Conservation (phyloP, 1,140 invertebrate genomes). For the Neelides sp. region DNA sequence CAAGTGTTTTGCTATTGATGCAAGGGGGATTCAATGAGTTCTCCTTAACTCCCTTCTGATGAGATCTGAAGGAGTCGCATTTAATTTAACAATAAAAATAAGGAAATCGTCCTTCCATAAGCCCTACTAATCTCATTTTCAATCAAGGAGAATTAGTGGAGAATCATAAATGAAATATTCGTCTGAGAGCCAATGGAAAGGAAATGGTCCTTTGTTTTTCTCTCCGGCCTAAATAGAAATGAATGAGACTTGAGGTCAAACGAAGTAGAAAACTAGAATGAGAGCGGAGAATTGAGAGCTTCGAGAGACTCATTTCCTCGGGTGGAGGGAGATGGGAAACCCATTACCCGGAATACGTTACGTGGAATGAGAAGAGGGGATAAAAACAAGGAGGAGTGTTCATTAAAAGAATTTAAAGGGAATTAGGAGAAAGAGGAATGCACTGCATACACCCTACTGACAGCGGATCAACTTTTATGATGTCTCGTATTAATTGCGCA, state of each 20-base stretch:
- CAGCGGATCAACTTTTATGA: conserved; percentile 32
- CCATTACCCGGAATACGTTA: background rate
- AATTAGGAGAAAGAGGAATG: conserved; percentile 30
- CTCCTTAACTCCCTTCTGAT: too few relatives aligned
- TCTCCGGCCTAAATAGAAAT: background rate
- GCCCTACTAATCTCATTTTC: too few relatives aligned
- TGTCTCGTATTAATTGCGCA: conserved; percentile 30
- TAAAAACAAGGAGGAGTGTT: conserved; percentile 25
- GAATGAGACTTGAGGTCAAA: conserved; percentile 14
- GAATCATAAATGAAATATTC: too few relatives aligned
- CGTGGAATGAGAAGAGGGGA: too few relatives aligned
- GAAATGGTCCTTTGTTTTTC: background rate
- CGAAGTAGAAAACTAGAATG: conserved; percentile 26
- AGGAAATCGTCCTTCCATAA: too few relatives aligned
- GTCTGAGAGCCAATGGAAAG: background rate
- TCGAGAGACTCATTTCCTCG: background rate
- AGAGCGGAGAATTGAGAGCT: background rate
- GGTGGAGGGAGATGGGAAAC: conserved; percentile 1
- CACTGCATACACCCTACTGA: conserved; percentile 26
- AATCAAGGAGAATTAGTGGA: too few relatives aligned
- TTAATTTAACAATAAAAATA: too few relatives aligned
- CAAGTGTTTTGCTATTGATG: too few relatives aligned
- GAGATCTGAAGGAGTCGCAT: too few relatives aligned
- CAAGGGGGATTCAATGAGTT: too few relatives aligned
- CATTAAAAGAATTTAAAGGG: conserved; percentile 33